These are phyloP conservation scores for Dysidea cf. avara DNA, from an alignment of 37 sponge, comb jelly and placozoan species.

Conservation along the genomic window DNA sequence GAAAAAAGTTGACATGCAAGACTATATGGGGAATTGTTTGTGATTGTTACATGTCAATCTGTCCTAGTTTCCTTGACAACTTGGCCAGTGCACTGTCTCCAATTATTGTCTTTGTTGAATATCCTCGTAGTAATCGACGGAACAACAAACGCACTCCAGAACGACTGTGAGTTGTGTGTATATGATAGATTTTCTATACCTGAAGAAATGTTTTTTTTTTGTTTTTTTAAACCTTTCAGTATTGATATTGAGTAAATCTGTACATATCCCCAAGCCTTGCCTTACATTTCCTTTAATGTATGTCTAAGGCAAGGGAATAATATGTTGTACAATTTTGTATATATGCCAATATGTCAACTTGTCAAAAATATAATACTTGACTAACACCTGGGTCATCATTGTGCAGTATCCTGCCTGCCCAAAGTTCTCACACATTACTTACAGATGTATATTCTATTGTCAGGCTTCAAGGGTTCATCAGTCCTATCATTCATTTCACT, in stretches of 20 bases:
- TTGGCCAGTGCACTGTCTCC: conserved; percentile 34
- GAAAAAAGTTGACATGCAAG: no score
- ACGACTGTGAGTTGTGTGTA: conserved; percentile 49
- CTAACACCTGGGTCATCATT: no score
- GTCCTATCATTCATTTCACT: conserved; percentile 53
- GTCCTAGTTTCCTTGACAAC: conserved; percentile 36
- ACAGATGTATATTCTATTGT: neutral
- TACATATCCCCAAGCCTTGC: neutral
- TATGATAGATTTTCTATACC: neutral
- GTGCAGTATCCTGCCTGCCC: no score
- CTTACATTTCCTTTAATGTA: no score
- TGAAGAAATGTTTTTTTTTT: neutral
- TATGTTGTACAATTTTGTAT: no score
- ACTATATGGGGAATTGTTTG: no score
- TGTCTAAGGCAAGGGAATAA: no score
- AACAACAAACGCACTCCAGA: conserved; percentile 43
- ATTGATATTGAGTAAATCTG: neutral
- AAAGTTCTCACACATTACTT: no score
- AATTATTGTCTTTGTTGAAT: conserved; percentile 67
- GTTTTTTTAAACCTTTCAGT: neutral
- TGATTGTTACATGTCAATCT: neutral
- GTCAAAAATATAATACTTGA: no score
- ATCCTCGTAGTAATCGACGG: conserved; percentile 61
- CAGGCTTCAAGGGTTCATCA: conserved; percentile 68
- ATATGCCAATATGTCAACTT: no score